These are phyloP conservation scores for Mercenaria mercenaria DNA, from an alignment of 1,140 invertebrate genomes.

Conservation along the genomic window DNA sequence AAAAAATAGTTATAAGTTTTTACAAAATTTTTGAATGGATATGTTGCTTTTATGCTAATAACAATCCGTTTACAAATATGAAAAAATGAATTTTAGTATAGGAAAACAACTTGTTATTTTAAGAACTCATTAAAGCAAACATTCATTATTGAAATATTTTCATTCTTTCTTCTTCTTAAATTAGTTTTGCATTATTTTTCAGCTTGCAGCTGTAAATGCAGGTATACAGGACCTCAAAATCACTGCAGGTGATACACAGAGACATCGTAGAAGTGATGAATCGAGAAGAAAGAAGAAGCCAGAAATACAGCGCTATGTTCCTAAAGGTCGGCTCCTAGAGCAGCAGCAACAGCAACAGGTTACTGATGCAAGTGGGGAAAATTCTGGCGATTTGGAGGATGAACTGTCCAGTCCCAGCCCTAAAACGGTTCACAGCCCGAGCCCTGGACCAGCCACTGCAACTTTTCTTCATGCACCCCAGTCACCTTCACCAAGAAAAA, in stretches of 20 bases:
- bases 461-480: neutral
- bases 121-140: too few relatives aligned
- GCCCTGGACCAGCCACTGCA: neutral
- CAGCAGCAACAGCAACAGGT: constrained; percentile 1
- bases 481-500: constrained; percentile 51
- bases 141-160: too few relatives aligned
- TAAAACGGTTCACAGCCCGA: constrained; percentile 29
- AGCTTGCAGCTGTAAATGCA: constrained; percentile 17
- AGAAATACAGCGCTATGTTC: constrained; percentile 58
- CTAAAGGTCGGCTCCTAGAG: constrained; percentile 37
- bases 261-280: constrained; percentile 35
- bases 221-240: constrained; percentile 16
- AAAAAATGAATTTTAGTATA: too few relatives aligned
- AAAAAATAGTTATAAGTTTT: too few relatives aligned
- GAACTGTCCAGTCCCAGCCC: constrained; percentile 38
- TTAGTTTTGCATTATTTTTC: neutral
- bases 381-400: constrained; percentile 36
- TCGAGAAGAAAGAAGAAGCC: constrained; percentile 34
- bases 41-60: too few relatives aligned
- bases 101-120: too few relatives aligned
- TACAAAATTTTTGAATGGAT: too few relatives aligned
- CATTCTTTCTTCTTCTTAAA: neutral
- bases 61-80: too few relatives aligned
- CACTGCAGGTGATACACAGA: neutral
- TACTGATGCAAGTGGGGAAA: constrained; percentile 31